Evolutionary conservation across 1,140 invertebrate species (phyloP).

Genomic region (Bombus impatiens): DNA sequence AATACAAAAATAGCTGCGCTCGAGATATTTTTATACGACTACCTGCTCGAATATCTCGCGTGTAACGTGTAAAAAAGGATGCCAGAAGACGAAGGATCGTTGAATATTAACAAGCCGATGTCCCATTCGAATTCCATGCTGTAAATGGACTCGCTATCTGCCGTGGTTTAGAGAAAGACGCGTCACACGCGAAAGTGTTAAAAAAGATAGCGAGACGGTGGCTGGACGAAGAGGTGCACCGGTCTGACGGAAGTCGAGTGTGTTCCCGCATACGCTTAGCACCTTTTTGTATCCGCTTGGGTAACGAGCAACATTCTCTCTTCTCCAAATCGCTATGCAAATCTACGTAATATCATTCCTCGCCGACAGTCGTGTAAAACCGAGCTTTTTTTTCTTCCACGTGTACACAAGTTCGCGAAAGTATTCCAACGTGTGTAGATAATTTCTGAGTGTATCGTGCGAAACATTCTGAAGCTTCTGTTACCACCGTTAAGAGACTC

Average conservation of each 20-base stretch:
- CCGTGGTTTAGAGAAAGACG: neutral
- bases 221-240: slow-evolving; percentile 8
- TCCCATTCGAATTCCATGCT: neutral
- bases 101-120: neutral
- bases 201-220: neutral
- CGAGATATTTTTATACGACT: neutral
- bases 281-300: slow-evolving; percentile 80
- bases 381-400: no score
- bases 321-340: slow-evolving; percentile 31
- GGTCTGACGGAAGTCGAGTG: slow-evolving; percentile 68
- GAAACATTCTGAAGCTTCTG: no score
- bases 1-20: no score
- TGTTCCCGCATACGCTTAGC: slow-evolving; percentile 76
- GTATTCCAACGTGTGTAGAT: no score
- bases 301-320: slow-evolving; percentile 63
- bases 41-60: no score
- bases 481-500: no score
- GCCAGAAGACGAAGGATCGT: neutral
- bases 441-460: no score
- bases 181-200: slow-evolving; percentile 4
- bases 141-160: neutral
- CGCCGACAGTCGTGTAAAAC: no score
- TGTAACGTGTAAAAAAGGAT: neutral
- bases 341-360: slow-evolving; percentile 16
- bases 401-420: no score